These are phyloP conservation scores for Malthinus flaveolus DNA, from an alignment of 2,888 invertebrate species.

Conservation along the genomic window DNA sequence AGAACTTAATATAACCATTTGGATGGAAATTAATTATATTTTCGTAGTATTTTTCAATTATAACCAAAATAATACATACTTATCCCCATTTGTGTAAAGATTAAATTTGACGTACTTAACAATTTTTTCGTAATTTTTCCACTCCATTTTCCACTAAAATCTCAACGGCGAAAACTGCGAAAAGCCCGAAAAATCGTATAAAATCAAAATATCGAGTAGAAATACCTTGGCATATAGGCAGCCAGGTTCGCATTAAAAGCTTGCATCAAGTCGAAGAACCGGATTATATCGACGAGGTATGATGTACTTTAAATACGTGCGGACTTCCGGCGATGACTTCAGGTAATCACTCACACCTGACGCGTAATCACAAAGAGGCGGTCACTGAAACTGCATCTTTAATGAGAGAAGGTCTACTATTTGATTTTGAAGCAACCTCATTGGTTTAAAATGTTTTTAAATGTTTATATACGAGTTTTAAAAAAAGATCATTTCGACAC, in stretches of 20 bases:
- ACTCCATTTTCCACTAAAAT: too few relatives aligned
- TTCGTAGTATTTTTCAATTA: too few relatives aligned
- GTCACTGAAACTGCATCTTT: slow-evolving; percentile 48
- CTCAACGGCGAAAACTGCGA: too few relatives aligned
- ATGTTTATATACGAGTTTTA: slow-evolving; percentile 34
- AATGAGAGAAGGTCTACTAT: slow-evolving; percentile 49
- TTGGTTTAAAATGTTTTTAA: slow-evolving; percentile 45
- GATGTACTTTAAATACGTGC: slow-evolving; percentile 38
- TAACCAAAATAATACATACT: too few relatives aligned
- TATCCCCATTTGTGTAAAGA: too few relatives aligned
- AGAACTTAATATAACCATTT: too few relatives aligned
- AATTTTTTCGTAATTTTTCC: too few relatives aligned
- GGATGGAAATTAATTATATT: too few relatives aligned
- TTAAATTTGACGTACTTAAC: too few relatives aligned
- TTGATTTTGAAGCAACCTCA: slow-evolving; percentile 38
- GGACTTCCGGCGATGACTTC: slow-evolving; percentile 52
- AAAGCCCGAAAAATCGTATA: too few relatives aligned
- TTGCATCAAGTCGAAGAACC: slow-evolving; percentile 33
- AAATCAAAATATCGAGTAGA: neutral
- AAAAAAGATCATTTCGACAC: slow-evolving; percentile 36
- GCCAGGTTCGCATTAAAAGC: slow-evolving; percentile 17
- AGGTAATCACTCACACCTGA: slow-evolving; percentile 56
- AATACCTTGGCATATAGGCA: slow-evolving; percentile 18
- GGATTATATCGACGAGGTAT: slow-evolving; percentile 43
- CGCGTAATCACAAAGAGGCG: slow-evolving; percentile 56